phyloP scores from a whole-genome alignment of 2,797 vertebrate genomes.

The Xyrichtys novacula region DNA sequence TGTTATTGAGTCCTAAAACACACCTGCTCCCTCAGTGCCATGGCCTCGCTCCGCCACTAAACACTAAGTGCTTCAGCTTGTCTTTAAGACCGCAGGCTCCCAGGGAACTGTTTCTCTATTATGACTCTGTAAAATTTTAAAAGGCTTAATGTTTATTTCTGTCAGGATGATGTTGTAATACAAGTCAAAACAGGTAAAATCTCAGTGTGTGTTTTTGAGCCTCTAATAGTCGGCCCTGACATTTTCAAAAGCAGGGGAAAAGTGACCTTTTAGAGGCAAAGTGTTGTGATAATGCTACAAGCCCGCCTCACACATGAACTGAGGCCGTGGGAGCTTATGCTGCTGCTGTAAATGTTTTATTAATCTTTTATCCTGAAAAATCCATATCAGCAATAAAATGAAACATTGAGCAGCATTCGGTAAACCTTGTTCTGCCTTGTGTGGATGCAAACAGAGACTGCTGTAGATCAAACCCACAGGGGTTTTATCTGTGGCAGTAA shows the following conservation, averaged over 20 bases:
- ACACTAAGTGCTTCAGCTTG: slow-evolving; percentile 55
- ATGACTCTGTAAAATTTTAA: slow-evolving; percentile 46
- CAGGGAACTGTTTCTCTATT: slow-evolving; percentile 49
- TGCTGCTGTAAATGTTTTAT: neutral
- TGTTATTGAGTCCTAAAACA: slow-evolving; percentile 79
- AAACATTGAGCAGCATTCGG: slow-evolving; percentile 5
- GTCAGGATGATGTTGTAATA: slow-evolving; percentile 17
- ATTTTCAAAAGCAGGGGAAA: slow-evolving; percentile 24
- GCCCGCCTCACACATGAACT: neutral
- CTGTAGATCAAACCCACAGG: neutral
- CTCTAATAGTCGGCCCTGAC: neutral
- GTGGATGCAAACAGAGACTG: slow-evolving; percentile 1
- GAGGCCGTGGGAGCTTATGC: neutral
- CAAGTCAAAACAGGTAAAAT: slow-evolving; percentile 13
- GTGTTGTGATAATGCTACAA: neutral
- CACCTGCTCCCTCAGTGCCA: slow-evolving; percentile 71
- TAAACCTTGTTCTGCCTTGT: neutral
- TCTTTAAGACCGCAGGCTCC: slow-evolving; percentile 52
- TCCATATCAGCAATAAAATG: slow-evolving; percentile 10
- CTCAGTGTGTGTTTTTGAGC: slow-evolving; percentile 20
- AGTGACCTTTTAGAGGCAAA: slow-evolving; percentile 18
- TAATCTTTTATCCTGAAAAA: neutral
- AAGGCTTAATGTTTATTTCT: slow-evolving; percentile 55
- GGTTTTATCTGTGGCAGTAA: neutral
- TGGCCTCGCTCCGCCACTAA: slow-evolving; percentile 50